These are phyloP conservation scores for Matsumyia berberina DNA, from an alignment of 2,888 invertebrate species.

Conservation along the genomic window DNA sequence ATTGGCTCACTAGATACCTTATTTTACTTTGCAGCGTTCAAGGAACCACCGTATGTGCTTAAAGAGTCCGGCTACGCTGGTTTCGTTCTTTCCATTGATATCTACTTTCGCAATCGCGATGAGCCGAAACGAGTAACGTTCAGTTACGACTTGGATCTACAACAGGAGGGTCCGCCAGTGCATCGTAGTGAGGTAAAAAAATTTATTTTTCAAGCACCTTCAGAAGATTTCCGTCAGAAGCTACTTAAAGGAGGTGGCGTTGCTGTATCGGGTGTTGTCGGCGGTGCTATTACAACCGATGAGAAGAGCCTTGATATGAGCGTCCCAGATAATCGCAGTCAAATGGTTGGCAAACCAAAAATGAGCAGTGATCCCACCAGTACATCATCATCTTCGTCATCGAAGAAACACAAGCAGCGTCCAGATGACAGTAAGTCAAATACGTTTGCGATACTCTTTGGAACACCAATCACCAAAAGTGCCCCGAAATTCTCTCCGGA, in stretches of 20 bases:
- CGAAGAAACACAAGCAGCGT: conserved; percentile 87
- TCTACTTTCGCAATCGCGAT: conserved; percentile 94
- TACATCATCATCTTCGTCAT: conserved; percentile 43
- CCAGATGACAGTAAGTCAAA: conserved; percentile 86
- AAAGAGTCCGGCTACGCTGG: conserved; percentile 98
- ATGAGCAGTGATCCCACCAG: conserved; percentile 81
- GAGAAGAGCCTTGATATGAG: conserved; percentile 85
- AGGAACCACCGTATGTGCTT: conserved; percentile 95
- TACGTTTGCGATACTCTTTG: conserved; percentile 92
- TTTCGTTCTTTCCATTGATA: conserved; percentile 94
- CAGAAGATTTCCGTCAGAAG: conserved; percentile 95
- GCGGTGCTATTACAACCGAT: conserved; percentile 80
- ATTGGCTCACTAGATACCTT: conserved; percentile 20
- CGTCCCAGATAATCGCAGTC: conserved; percentile 86
- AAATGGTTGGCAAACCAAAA: conserved; percentile 90
- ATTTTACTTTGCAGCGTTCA: conserved; percentile 88
- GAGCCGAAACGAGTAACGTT: conserved; percentile 94
- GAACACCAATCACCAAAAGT: conserved; percentile 91
- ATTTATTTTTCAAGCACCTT: conserved; percentile 92
- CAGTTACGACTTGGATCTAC: conserved; percentile 93
- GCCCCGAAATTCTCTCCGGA: conserved; percentile 85
- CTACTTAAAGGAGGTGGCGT: conserved; percentile 94
- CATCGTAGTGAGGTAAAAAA: conserved; percentile 91
- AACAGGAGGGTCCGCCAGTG: conserved; percentile 90
- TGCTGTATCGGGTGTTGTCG: conserved; percentile 81